Evolutionary conservation across 2,113 vertebrate genomes (phyloP).

Genomic region (Oreochromis niloticus): DNA sequence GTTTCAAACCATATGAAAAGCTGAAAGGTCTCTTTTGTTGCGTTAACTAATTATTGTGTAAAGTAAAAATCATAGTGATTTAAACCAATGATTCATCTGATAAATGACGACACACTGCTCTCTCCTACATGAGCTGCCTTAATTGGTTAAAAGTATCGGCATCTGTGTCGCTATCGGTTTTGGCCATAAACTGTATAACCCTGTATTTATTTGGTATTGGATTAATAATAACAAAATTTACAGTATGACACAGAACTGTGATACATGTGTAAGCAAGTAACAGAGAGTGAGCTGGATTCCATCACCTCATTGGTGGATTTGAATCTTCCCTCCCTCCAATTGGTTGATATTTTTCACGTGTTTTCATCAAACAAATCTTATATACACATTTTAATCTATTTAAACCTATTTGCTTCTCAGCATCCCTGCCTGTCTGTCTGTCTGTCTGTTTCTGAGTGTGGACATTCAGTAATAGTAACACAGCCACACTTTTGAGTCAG

Average conservation of each 20-base stretch:
- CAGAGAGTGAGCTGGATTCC: neutral
- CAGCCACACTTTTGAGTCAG: neutral
- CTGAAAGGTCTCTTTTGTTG: neutral
- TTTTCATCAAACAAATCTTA: neutral
- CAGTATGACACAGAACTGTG: fast-evolving
- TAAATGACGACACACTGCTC: neutral
- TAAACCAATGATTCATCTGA: neutral
- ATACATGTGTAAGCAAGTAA: neutral
- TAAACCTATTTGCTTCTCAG: neutral
- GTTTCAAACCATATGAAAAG: fast-evolving
- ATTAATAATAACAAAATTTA: neutral
- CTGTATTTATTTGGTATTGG: neutral
- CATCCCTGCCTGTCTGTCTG: neutral
- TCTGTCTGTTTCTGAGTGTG: neutral
- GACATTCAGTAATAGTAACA: neutral
- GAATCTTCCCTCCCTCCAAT: neutral
- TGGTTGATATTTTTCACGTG: neutral
- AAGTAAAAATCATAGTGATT: neutral
- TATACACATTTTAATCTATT: neutral
- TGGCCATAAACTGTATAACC: neutral
- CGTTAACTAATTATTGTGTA: neutral
- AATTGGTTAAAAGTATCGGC: neutral
- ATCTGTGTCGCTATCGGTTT: neutral
- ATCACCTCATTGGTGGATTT: neutral
- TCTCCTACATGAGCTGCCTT: neutral